Base-by-base conservation (phyloP, 2,797 vertebrate species). In the Mycteria americana region DNA sequence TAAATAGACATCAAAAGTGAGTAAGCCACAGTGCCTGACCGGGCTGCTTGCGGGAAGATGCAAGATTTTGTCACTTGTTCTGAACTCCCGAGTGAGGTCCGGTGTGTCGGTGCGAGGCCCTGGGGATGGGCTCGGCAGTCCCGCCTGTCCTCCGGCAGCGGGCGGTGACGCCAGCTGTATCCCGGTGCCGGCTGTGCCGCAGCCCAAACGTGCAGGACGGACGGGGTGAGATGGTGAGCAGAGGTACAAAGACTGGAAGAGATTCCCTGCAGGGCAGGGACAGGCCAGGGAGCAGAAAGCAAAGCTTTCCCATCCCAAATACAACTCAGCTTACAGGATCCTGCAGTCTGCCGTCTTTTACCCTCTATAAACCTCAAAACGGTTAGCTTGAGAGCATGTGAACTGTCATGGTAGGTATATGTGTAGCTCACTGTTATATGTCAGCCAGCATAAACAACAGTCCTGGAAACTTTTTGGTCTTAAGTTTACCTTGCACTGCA, bases 21-120 rank as follows among this genome's bases (percentile, higher is more conserved):
- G 17, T 2, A 12, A 59, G 41, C 11, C 24, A 7, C 3, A 1
- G 43, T 33, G 43, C 24, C 70, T 53, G 53, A 19, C 0, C 0
- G 10, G 25, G 43, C 18, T 50, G 19, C 50, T 51, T 64, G n/a
- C 0, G 10, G 9, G 33, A 13, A 56, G 23, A 51, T 22, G 6
- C 17, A 48, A 1, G 1, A 60, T 46, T 67, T 30, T 51, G 13
- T 12, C 6, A 1, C 33, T 78, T 45, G 25, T 19, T 59, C 56
- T 51, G 73, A 54, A 27, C 14, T 30, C 18, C 17, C 1, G 0
- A 31, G 21, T 9, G 31, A 48, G 13, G 53, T 24, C 30, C 5
- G 0, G 5, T 12, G 9, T 23, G 46, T 10, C 4, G 0, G 12
- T 11, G 4, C 0, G 0, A 64, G 59, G 39, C 18, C 22, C 35